These are phyloP conservation scores for Kryptopterus vitreolus DNA, from an alignment of 2,797 vertebrate species.

Conservation along the genomic window DNA sequence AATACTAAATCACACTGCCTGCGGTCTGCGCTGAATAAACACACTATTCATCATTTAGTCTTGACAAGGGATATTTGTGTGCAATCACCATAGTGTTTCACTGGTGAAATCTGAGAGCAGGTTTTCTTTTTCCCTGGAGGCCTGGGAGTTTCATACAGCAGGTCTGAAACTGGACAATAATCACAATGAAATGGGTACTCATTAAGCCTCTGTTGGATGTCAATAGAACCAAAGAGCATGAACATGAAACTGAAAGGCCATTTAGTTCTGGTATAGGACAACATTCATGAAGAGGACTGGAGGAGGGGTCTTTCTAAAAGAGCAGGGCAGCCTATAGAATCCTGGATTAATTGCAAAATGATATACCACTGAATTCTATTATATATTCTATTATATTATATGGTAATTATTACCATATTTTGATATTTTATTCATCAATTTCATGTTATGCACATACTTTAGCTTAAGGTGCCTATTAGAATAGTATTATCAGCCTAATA, in stretches of 20 bases:
- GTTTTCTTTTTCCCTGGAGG: slow-evolving; percentile 41
- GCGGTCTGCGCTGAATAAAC: slow-evolving; percentile 16
- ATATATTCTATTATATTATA: too few species aligned
- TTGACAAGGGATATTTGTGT: slow-evolving; percentile 22
- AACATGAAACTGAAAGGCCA: slow-evolving; percentile 49
- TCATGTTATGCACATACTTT: not conserved
- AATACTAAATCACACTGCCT: not conserved
- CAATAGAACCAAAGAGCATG: slow-evolving; percentile 37
- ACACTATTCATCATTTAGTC: slow-evolving; percentile 32
- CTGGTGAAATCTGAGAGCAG: slow-evolving; percentile 49
- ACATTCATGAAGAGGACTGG: slow-evolving; percentile 48
- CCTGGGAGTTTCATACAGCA: slow-evolving; percentile 39
- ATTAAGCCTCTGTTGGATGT: slow-evolving; percentile 32
- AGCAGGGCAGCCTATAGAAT: slow-evolving; percentile 3
- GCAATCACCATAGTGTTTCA: slow-evolving; percentile 11
- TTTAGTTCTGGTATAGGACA: slow-evolving; percentile 50
- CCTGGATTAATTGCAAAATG: slow-evolving; percentile 8
- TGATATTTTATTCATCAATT: slow-evolving; percentile 7
- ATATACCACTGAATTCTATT: not conserved
- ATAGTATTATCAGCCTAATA: not conserved
- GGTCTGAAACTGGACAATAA: slow-evolving; percentile 36
- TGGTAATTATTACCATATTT: not conserved
- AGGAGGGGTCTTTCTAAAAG: slow-evolving; percentile 35
- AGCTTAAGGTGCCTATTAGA: not conserved
- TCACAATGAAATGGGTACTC: slow-evolving; percentile 30